Evolutionary conservation across 2,888 invertebrate genomes (phyloP).

Genomic region (Leptinotarsa haldemani): DNA sequence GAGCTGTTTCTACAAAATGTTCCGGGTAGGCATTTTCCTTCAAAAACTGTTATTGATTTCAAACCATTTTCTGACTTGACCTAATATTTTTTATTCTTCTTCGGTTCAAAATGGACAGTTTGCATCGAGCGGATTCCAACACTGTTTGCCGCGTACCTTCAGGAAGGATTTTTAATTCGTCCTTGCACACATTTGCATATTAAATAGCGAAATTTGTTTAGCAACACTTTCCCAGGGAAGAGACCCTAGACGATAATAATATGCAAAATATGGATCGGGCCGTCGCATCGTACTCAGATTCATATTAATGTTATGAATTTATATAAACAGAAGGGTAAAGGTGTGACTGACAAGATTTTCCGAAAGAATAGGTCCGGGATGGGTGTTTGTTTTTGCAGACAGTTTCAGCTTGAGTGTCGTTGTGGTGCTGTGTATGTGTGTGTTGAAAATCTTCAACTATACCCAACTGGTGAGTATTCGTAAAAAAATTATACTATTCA

Average conservation of each 20-base stretch:
- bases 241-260: constrained; percentile 45
- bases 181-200: constrained; percentile 54
- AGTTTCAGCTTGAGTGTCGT: constrained; percentile 21
- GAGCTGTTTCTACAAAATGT: no score
- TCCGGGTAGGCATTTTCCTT: no score
- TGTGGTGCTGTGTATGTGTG: background rate
- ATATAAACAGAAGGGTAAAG: constrained; percentile 63
- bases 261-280: constrained; percentile 51
- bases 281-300: constrained; percentile 33
- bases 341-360: constrained; percentile 66
- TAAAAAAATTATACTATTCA: background rate
- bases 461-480: background rate
- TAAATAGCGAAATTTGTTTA: constrained; percentile 49
- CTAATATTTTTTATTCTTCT: background rate
- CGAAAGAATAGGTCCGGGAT: constrained; percentile 51
- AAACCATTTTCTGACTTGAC: background rate
- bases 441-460: background rate
- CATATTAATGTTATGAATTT: constrained; percentile 52
- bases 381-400: constrained; percentile 34
- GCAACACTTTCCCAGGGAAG: constrained; percentile 56
- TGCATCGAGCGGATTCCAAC: constrained; percentile 27
- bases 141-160: constrained; percentile 29
- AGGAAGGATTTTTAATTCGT: constrained; percentile 36
- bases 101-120: background rate
- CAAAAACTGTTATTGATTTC: no score